These are phyloP conservation scores for Gastrophysa polygoni DNA, from an alignment of 2,888 invertebrate species.

Conservation along the genomic window DNA sequence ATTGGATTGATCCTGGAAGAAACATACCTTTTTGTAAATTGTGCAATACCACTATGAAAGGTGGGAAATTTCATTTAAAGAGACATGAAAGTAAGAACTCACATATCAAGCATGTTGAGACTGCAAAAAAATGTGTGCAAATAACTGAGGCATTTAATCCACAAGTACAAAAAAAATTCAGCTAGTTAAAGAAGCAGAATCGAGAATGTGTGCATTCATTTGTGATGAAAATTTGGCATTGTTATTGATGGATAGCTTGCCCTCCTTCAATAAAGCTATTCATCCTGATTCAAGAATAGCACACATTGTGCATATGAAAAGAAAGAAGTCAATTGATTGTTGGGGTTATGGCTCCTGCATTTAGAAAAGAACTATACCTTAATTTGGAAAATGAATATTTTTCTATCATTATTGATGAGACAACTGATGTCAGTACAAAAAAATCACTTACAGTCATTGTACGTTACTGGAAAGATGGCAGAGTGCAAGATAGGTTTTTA, in stretches of 20 bases:
- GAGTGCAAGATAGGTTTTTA: constrained; percentile 2
- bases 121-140: not conserved
- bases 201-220: constrained; percentile 2
- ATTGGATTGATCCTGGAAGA: not conserved
- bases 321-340: constrained; percentile 9
- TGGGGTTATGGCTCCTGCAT: constrained; percentile 8
- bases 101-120: not conserved
- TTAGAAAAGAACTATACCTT: not conserved
- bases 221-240: constrained; percentile 6
- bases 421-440: constrained; percentile 13
- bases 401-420: constrained; percentile 9
- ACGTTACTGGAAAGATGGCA: constrained; percentile 5
- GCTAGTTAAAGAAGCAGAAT: constrained; percentile 6
- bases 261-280: constrained; percentile 3
- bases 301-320: not conserved
- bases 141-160: not conserved
- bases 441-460: constrained; percentile 7
- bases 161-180: not conserved
- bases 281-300: constrained; percentile 13
- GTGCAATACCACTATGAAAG: constrained; percentile 3
- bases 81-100: constrained; percentile 3
- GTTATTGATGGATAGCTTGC: not conserved
- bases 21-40: not conserved
- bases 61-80: constrained; percentile 1
- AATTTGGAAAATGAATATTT: constrained; percentile 1